Conservation (phyloP, 2,888 invertebrate genomes). For the Rotaria magnacalcarata region DNA sequence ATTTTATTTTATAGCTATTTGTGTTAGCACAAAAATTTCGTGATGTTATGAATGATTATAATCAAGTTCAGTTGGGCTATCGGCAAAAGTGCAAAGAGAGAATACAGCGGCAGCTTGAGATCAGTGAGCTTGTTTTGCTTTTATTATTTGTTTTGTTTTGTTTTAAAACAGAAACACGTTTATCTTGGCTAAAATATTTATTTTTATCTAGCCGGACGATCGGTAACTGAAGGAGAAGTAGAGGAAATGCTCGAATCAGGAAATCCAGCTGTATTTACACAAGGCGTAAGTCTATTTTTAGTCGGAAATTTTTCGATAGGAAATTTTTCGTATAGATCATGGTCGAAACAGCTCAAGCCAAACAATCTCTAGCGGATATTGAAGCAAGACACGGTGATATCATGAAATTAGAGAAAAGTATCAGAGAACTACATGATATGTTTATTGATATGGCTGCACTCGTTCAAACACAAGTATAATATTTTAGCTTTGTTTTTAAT, state of each 20-base stretch:
- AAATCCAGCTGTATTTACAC: constrained; percentile 95
- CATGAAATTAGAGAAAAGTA: constrained; percentile 97
- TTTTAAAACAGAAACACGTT: no score
- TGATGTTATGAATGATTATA: constrained; percentile 59
- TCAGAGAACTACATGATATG: constrained; percentile 99
- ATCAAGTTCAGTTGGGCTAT: constrained; percentile 58
- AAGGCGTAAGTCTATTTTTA: constrained; percentile 70
- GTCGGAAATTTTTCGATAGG: no score
- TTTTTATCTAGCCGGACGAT: constrained; percentile 72
- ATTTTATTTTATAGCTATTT: constrained; percentile 36
- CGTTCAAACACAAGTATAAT: constrained; percentile 76
- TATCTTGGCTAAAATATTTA: neutral
- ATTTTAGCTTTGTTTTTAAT: neutral
- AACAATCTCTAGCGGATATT: constrained; percentile 97
- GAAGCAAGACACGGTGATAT: constrained; percentile 99
- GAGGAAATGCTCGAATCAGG: constrained; percentile 98
- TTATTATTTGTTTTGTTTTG: neutral
- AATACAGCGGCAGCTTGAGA: constrained; percentile 59
- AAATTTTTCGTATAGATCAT: constrained; percentile 71
- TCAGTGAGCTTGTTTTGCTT: constrained; percentile 53
- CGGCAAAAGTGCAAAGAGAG: constrained; percentile 58
- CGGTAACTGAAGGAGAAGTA: constrained; percentile 92
- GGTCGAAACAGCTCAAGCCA: constrained; percentile 99
- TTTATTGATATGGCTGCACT: constrained; percentile 99
- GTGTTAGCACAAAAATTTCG: constrained; percentile 70